phyloP scores from a whole-genome alignment of 1,140 invertebrate species.

The Eupeodes corollae region DNA sequence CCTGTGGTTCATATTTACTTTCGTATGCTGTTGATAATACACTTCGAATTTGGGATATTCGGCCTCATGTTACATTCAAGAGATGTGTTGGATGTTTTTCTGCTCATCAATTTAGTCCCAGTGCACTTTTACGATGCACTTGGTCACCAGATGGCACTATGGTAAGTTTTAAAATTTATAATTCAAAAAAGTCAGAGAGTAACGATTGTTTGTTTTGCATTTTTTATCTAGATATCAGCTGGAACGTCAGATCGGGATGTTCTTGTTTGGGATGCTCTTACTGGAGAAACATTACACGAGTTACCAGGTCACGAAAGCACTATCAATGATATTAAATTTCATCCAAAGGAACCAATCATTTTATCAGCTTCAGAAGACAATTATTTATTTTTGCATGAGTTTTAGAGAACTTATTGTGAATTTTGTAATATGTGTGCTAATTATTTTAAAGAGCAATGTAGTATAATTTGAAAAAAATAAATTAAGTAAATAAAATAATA shows the following conservation, averaged over 20 bases:
- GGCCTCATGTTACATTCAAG: slow-evolving; percentile 74
- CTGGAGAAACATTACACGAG: slow-evolving; percentile 85
- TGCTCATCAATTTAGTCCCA: slow-evolving; percentile 97
- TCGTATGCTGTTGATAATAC: slow-evolving; percentile 98
- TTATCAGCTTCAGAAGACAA: slow-evolving; percentile 93
- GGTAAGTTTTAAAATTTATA: slow-evolving; percentile 37
- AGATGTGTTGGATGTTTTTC: slow-evolving; percentile 85
- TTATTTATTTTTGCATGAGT: slow-evolving; percentile 90
- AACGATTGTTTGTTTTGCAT: too few relatives aligned
- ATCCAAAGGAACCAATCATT: slow-evolving; percentile 89
- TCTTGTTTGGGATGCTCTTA: slow-evolving; percentile 94
- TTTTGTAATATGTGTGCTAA: too few relatives aligned
- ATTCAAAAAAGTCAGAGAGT: slow-evolving; percentile 43
- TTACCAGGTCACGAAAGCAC: slow-evolving; percentile 95
- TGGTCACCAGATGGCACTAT: slow-evolving; percentile 85
- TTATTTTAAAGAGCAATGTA: too few relatives aligned
- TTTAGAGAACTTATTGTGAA: too few relatives aligned
- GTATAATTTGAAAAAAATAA: too few relatives aligned
- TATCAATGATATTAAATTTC: slow-evolving; percentile 94
- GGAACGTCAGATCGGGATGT: slow-evolving; percentile 93
- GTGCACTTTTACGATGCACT: slow-evolving; percentile 75
- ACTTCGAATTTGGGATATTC: slow-evolving; percentile 67
- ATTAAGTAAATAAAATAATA: too few relatives aligned
- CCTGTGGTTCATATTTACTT: slow-evolving; percentile 88
- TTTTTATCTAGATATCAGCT: slow-evolving; percentile 64